phyloP scores from a whole-genome alignment of 1,140 invertebrate genomes.

The Rhynchophorus ferrugineus region DNA sequence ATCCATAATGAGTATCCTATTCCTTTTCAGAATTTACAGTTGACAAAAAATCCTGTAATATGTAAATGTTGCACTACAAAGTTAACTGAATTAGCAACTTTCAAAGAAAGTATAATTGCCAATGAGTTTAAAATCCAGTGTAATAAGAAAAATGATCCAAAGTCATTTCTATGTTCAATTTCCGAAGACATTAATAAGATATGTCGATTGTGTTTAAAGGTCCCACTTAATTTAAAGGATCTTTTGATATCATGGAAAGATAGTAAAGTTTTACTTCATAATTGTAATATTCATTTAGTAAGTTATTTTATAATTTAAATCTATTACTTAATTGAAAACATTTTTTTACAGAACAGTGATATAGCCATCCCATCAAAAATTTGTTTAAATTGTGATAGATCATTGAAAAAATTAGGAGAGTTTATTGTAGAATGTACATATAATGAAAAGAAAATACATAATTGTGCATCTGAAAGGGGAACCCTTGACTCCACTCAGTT shows the following conservation, averaged over 20 bases:
- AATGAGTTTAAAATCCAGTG: not conserved
- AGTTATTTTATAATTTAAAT: not conserved
- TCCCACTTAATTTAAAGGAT: not conserved
- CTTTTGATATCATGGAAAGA: not conserved
- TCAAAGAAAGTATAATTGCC: not conserved
- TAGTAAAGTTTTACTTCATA: not conserved
- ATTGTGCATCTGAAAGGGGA: not conserved
- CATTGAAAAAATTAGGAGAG: not conserved
- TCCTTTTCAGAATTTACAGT: slow-evolving; percentile 1
- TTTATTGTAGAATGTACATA: not conserved
- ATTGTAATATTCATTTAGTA: not conserved
- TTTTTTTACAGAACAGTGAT: slow-evolving; percentile 1
- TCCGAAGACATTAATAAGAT: not conserved
- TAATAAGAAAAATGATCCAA: not conserved
- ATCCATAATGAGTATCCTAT: not conserved
- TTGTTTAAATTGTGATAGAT: not conserved
- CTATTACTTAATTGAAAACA: not conserved
- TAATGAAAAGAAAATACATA: not conserved
- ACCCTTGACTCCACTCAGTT: not conserved
- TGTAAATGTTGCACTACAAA: not conserved
- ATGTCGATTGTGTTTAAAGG: slow-evolving; percentile 1
- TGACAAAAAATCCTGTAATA: not conserved
- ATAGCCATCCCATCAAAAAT: not conserved
- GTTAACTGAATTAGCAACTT: not conserved
- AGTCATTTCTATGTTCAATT: not conserved